Percentiles rank a stretch among this genome's conserved stretches.
These are phyloP conservation scores for Drosophila sp. DNA, from an alignment of 1,140 invertebrate genomes.

Conservation along the genomic window DNA sequence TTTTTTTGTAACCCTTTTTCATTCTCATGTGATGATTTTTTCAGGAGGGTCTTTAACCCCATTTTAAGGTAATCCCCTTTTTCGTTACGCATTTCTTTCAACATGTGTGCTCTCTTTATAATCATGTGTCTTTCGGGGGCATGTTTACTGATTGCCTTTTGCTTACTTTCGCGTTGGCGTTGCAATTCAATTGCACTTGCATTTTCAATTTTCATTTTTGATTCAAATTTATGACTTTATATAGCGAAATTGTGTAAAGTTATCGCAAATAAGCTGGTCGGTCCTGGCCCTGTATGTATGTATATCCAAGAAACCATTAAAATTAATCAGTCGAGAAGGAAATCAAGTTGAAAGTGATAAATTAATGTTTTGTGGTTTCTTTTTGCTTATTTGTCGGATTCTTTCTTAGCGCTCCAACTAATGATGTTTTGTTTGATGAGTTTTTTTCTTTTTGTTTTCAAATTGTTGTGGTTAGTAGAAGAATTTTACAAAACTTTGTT, in stretches of 20 bases:
- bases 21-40: no score
- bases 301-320: conserved; percentile 46
- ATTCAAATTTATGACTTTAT: conserved; percentile 55
- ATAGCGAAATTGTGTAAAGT: neutral
- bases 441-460: conserved; percentile 15
- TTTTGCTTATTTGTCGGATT: conserved; percentile 27
- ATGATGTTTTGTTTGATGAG: conserved; percentile 51
- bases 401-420: conserved; percentile 47
- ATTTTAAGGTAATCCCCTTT: neutral
- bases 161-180: conserved; percentile 48
- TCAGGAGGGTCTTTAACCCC: neutral
- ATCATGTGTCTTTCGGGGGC: conserved; percentile 8
- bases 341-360: conserved; percentile 49
- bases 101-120: conserved; percentile 18
- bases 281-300: neutral
- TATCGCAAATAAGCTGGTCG: conserved; percentile 27
- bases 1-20: no score
- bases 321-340: conserved; percentile 33
- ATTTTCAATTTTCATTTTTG: conserved; percentile 36
- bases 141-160: conserved; percentile 41
- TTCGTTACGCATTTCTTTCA: neutral
- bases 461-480: conserved; percentile 34
- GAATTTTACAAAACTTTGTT: conserved; percentile 8
- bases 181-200: conserved; percentile 46
- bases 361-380: conserved; percentile 56